Base-by-base conservation (phyloP, 2,113 vertebrate species). In the Carassius carassius region DNA sequence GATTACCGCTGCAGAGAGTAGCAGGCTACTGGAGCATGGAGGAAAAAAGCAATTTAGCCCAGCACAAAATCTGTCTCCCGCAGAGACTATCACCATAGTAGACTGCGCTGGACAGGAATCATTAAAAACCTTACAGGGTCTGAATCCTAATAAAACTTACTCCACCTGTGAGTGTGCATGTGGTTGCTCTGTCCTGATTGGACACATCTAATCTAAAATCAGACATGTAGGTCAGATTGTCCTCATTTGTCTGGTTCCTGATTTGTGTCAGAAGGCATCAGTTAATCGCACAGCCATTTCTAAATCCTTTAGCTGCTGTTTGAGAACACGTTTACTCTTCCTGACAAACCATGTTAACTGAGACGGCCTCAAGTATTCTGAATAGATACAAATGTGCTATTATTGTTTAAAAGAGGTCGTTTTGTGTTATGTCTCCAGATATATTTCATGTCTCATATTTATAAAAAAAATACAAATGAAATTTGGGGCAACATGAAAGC, bases 71-170 rank as follows among this genome's bases (percentile, higher is more conserved):
- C 81, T 84, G 51, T 84, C 84, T 87, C 84, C 86, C 84, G 23
- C 51, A 16, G 84, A 85, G 84, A 83, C 78, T 67, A 87, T 87
- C 84, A 29, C 75, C 65, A 78, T 82, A 70, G 81, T 82, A 82
- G 47, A 72, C 81, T 54, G 49, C 29, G 12, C 65, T 72, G 49
- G 54, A 56, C 56, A 58, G 19, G 76, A 54, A 70, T 85, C 84
- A 85, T 87, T 87, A 87, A 85, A 85, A 80, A 79, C 79, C 79
- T 35, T 65, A 79, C 86, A 79, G 79, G 65, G 77, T 67, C 74
- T 85, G 80, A 87, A 85, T 87, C 41, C 44, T 74, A 85, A 85
- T 78, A 74, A 58, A 44, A 49, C n/a, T n/a, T 14, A 56, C 58
- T 78, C 65, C 17, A 65, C 67, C 74, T 51, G 69, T 72, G 69